These are phyloP conservation scores for Adelosebastes latens DNA, from an alignment of 2,797 vertebrate species.

Conservation along the genomic window DNA sequence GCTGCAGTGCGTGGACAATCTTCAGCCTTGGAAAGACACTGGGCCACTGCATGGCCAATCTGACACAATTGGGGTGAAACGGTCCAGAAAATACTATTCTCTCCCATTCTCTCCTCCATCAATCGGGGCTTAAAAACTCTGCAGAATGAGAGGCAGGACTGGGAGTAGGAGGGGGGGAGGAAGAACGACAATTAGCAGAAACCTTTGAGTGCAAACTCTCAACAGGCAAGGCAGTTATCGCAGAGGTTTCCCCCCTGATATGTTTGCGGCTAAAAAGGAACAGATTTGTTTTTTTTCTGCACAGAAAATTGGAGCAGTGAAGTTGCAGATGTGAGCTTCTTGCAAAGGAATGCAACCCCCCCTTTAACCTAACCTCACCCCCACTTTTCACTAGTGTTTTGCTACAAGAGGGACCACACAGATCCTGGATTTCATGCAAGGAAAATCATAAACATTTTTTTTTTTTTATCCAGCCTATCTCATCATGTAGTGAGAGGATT, in stretches of 20 bases:
- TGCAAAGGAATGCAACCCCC: slow-evolving; percentile 65
- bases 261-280: slow-evolving; percentile 52
- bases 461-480: slow-evolving; percentile 54
- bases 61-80: slow-evolving; percentile 87
- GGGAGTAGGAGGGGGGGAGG: slow-evolving; percentile 17
- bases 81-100: slow-evolving; percentile 89
- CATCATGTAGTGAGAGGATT: slow-evolving; percentile 55
- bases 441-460: slow-evolving; percentile 70
- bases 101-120: slow-evolving; percentile 77
- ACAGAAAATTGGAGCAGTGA: slow-evolving; percentile 52
- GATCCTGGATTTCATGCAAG: slow-evolving; percentile 56
- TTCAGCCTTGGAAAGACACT: slow-evolving; percentile 71
- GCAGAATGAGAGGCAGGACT: slow-evolving; percentile 59
- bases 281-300: slow-evolving; percentile 70
- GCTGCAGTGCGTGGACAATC: slow-evolving; percentile 83
- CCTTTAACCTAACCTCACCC: neutral
- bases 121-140: slow-evolving; percentile 75
- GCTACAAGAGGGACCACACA: slow-evolving; percentile 73
- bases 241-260: slow-evolving; percentile 30
- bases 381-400: slow-evolving; percentile 30
- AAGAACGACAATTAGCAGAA: slow-evolving; percentile 61
- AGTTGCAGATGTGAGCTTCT: slow-evolving; percentile 76
- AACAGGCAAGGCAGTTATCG: slow-evolving; percentile 31
- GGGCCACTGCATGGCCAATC: slow-evolving; percentile 79
- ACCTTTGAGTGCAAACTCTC: slow-evolving; percentile 44